phyloP scores from a whole-genome alignment of 1,140 invertebrate species.

The Mesaphorura yosii region DNA sequence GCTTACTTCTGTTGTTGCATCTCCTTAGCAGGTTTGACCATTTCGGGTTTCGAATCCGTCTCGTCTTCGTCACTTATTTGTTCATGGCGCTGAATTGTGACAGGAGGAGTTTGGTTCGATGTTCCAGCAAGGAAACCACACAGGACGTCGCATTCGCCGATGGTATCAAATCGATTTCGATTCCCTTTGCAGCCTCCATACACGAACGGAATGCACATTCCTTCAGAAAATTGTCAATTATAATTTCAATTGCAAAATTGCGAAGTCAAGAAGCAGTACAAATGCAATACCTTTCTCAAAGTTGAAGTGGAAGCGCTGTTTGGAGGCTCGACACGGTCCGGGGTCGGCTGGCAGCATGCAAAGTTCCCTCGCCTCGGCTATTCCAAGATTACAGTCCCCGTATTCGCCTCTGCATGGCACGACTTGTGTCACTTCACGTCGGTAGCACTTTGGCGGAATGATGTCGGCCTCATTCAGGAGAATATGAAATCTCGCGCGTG shows the following conservation, averaged over 20 bases:
- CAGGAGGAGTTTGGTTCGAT: too few species aligned
- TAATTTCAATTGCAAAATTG: not conserved
- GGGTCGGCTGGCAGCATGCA: constrained; percentile 58
- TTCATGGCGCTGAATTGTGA: too few species aligned
- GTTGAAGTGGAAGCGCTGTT: constrained; percentile 59
- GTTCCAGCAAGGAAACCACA: constrained; percentile 20
- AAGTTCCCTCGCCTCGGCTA: constrained; percentile 43
- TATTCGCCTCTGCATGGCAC: constrained; percentile 31
- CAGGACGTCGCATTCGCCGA: constrained; percentile 15
- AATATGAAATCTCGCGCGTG: constrained; percentile 49
- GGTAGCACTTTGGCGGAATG: constrained; percentile 34
- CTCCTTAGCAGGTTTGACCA: too few species aligned
- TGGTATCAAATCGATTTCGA: constrained; percentile 34
- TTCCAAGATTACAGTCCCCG: constrained; percentile 33
- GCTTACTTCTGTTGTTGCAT: too few species aligned
- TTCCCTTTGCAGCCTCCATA: constrained; percentile 46
- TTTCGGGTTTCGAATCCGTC: too few species aligned
- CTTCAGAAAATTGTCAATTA: not conserved
- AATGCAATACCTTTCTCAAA: constrained; percentile 32
- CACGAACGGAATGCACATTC: constrained; percentile 41
- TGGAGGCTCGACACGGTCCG: constrained; percentile 71
- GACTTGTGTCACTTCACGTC: constrained; percentile 16
- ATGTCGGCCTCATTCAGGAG: constrained; percentile 3
- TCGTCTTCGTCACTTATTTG: too few species aligned
- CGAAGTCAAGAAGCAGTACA: not conserved